These are phyloP conservation scores for Alligator mississippiensis DNA, from an alignment of 2,113 vertebrate species.

Conservation along the genomic window DNA sequence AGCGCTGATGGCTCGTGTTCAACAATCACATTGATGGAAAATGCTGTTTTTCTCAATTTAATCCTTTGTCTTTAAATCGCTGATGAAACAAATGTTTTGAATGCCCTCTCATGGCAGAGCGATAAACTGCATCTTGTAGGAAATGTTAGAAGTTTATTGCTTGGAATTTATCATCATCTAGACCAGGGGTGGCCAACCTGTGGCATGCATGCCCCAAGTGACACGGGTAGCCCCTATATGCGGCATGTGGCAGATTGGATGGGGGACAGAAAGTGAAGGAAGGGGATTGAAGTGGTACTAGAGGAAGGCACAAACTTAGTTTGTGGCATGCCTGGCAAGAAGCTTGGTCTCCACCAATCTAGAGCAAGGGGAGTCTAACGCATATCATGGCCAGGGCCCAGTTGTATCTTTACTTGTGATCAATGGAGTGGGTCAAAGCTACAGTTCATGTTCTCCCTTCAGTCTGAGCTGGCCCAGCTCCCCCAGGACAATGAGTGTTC, in stretches of 20 bases:
- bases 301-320: no score
- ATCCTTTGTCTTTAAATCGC: background rate
- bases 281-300: no score
- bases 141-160: background rate
- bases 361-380: background rate
- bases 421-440: background rate
- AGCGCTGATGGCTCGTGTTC: background rate
- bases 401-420: background rate
- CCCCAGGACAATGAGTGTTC: no score
- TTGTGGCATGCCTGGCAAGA: no score
- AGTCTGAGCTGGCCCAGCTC: background rate
- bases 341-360: no score
- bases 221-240: no score
- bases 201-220: no score
- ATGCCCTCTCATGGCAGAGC: background rate
- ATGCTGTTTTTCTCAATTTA: background rate
- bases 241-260: no score
- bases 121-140: fast-evolving
- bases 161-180: no score
- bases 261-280: no score
- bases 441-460: background rate
- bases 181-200: no score
- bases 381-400: fast-evolving
- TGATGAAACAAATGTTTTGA: background rate
- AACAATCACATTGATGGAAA: background rate